Conservation (phyloP, 2,888 invertebrate species). For the Teleiodes luculella region DNA sequence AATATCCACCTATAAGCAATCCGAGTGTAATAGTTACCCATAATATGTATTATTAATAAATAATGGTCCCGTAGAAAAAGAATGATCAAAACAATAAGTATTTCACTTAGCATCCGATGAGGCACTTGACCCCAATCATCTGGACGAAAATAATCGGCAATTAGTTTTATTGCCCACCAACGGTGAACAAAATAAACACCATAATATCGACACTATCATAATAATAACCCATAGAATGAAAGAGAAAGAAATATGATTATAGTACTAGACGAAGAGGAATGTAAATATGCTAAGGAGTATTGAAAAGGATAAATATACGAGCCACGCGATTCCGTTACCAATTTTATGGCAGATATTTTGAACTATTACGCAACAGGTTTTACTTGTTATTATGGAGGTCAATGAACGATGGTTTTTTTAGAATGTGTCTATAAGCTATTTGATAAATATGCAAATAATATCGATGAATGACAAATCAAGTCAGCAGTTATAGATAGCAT, state of each 20-base stretch:
- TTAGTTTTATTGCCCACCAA: constrained; percentile 51
- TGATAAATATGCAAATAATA: constrained; percentile 11
- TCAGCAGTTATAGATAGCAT: constrained; percentile 1
- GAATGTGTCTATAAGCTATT: neutral
- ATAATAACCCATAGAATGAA: neutral
- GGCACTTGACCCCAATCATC: constrained; percentile 42
- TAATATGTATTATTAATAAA: neutral
- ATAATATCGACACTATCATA: neutral
- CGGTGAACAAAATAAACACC: constrained; percentile 9
- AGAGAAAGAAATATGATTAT: constrained; percentile 1
- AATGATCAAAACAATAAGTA: constrained; percentile 18
- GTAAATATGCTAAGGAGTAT: neutral
- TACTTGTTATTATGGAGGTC: constrained; percentile 7
- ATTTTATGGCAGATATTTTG: neutral
- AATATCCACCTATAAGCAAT: too few species aligned
- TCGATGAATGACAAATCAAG: constrained; percentile 8
- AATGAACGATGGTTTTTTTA: constrained; percentile 6
- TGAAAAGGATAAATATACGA: neutral
- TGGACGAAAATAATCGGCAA: constrained; percentile 51
- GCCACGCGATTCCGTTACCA: neutral
- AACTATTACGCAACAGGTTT: neutral
- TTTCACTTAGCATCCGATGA: constrained; percentile 20
- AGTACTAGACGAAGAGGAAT: neutral
- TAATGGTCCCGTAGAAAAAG: neutral
- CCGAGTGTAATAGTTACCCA: too few species aligned